Evolutionary conservation across 2,113 vertebrate species (phyloP).

Genomic region (Lagopus leucura): DNA sequence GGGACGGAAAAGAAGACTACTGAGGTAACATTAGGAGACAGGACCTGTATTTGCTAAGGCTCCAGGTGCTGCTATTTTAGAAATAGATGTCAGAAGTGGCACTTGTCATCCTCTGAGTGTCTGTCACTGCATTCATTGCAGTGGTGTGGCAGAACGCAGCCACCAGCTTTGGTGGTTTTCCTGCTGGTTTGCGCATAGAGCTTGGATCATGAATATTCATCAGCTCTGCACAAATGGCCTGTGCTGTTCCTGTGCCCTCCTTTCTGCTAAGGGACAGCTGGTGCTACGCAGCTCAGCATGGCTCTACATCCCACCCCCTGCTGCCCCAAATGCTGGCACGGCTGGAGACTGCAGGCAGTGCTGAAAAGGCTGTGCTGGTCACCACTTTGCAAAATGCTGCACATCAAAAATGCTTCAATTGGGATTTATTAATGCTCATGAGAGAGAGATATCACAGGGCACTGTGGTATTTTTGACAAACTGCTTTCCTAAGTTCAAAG

Average conservation of each 20-base stretch:
- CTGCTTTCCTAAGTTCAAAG: no score
- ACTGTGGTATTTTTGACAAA: no score
- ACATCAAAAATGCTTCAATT: not conserved
- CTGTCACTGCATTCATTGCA: not conserved
- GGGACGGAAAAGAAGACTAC: not conserved
- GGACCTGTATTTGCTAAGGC: no score
- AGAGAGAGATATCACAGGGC: not conserved
- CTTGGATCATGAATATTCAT: not conserved
- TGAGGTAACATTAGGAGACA: not conserved
- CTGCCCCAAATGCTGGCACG: rapidly evolving
- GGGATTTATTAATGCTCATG: not conserved
- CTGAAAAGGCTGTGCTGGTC: not conserved
- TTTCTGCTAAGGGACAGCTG: not conserved
- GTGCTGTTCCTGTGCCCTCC: not conserved
- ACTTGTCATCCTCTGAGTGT: rapidly evolving
- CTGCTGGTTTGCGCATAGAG: rapidly evolving
- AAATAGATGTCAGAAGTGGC: not conserved
- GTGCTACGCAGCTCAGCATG: no score
- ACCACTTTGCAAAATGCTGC: not conserved
- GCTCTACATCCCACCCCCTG: no score
- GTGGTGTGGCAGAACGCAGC: no score
- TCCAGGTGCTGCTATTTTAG: not conserved
- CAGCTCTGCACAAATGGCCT: not conserved
- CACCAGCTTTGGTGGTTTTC: not conserved
- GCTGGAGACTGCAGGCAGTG: no score